Evolutionary conservation across 2,113 vertebrate genomes (phyloP), one percentile per base, ranked within the genome.

Genomic region (Catagonus wagneri): DNA sequence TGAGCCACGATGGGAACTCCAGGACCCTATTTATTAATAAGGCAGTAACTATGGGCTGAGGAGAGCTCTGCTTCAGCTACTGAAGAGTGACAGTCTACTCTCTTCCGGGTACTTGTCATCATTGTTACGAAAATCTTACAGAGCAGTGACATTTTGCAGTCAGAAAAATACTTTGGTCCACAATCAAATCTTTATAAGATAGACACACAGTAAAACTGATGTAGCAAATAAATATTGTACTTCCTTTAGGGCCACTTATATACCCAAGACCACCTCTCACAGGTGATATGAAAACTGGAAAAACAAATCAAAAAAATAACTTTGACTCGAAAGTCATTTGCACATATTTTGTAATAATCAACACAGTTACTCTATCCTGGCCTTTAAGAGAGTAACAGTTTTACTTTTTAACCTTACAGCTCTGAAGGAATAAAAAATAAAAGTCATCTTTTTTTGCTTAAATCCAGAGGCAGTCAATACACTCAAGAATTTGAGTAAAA

Each of bases 331-430:
- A 83, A 89, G 44, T 60, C 74, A 96, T 68, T 83, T 76, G 19
- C 22, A 94, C 81, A 58, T 29, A 85, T 60, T 92, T 65, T 89
- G 74, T 85, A 95, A 89, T 78, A 71, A 94, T 74, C 36, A 69
- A 58, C 27, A 80, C 7, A 85, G 22, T 92, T 80, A 68, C 61
- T 93, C 72, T 92, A 69, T 63, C 0, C 16, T 66, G 16, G 16
- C 15, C 27, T 89, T 89, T 83, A 83, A 56, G 25, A 90, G 14
- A 90, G 8, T 85, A 83, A 89, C 27, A 89, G 36, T 68, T 83
- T 90, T 65, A 90, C 44, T 87, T 87, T 61, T 71, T 81, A 63
- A 65, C 81, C 29, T 76, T 93, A 14, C 4, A 83, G 14, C 78
- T 90, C 63, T 87, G 19, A 93, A 69, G 23, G 20, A 83, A 10